phyloP scores from a whole-genome alignment of 1,140 invertebrate species.

The Coenobita brevimanus region DNA sequence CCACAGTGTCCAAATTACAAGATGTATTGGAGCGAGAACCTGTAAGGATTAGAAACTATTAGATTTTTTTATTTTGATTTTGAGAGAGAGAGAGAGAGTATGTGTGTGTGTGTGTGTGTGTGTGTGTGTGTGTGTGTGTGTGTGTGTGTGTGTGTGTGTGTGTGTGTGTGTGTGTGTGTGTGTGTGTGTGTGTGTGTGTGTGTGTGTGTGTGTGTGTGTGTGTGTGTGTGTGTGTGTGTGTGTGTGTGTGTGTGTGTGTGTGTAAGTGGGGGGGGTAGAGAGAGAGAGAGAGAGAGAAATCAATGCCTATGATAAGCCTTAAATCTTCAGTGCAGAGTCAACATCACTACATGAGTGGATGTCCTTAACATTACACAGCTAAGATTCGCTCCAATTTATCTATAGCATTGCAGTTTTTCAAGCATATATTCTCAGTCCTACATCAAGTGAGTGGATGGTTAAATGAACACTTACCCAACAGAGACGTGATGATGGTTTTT shows the following conservation, averaged over 20 bases:
- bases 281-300: slow-evolving; percentile 27
- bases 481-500: too few species aligned
- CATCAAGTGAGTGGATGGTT: too few species aligned
- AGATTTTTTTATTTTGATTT: background rate
- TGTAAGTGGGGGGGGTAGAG: background rate
- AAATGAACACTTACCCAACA: too few species aligned
- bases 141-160: background rate
- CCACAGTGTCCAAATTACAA: too few species aligned
- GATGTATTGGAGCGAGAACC: too few species aligned
- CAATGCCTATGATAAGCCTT: background rate
- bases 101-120: background rate
- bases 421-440: too few species aligned
- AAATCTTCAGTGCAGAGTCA: background rate
- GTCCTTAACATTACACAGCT: too few species aligned
- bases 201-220: background rate
- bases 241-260: background rate
- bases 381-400: too few species aligned
- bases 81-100: slow-evolving; percentile 1
- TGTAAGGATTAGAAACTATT: too few species aligned
- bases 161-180: background rate
- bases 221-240: slow-evolving; percentile 5
- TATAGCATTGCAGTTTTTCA: too few species aligned
- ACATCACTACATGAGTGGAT: too few species aligned
- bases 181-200: background rate
- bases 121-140: background rate